Conservation (phyloP, 2,888 invertebrate genomes). For the Labia minor region DNA sequence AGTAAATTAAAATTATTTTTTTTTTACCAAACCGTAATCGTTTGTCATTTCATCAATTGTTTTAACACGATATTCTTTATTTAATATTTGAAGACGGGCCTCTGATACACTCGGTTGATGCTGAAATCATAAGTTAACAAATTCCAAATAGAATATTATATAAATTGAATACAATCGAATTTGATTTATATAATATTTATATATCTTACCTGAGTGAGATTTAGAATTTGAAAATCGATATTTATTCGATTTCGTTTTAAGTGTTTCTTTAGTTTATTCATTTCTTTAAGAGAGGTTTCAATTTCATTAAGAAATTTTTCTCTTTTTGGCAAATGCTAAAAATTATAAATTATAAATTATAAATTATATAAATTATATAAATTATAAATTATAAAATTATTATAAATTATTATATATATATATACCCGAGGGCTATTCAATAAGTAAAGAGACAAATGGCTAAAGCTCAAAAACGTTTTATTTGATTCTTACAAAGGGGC, state of each 20-base stretch:
- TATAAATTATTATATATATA: too few relatives aligned
- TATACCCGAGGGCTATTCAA: too few relatives aligned
- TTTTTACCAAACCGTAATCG: too few relatives aligned
- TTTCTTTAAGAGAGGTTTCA: not conserved
- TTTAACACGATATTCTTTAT: not conserved
- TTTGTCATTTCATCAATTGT: not conserved
- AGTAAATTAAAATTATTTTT: too few relatives aligned
- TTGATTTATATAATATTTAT: too few relatives aligned
- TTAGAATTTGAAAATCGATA: not conserved
- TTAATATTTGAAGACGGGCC: not conserved
- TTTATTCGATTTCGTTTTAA: not conserved
- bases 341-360: too few relatives aligned
- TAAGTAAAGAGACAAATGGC: too few relatives aligned
- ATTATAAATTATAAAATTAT: too few relatives aligned
- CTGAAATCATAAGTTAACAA: not conserved
- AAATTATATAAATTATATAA: too few relatives aligned
- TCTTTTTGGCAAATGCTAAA: not conserved
- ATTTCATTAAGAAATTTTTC: not conserved
- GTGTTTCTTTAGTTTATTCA: not conserved
- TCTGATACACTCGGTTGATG: not conserved
- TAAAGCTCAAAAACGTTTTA: too few relatives aligned
- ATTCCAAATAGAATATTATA: not conserved
- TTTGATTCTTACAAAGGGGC: too few relatives aligned
- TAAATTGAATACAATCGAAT: not conserved
- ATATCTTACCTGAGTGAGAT: not conserved